Conservation (phyloP, 2,797 vertebrate species). For the Cryptoblepharus egeriae region DNA sequence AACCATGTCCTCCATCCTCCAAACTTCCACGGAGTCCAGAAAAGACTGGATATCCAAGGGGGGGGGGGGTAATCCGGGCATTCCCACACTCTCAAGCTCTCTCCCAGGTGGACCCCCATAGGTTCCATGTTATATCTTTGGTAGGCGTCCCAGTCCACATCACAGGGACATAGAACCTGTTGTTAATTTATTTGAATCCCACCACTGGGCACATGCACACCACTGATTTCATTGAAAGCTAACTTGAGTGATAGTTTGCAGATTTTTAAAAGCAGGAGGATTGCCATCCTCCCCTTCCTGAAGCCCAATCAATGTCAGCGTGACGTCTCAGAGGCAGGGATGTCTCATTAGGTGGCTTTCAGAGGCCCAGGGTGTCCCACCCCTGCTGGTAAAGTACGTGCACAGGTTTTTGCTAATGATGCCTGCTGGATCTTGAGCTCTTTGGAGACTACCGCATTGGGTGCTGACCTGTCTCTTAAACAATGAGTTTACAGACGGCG, state of each 20-base stretch:
- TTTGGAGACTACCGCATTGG: neutral
- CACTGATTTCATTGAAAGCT: too few species aligned
- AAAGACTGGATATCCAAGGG: too few species aligned
- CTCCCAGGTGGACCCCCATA: too few species aligned
- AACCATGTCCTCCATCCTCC: too few species aligned
- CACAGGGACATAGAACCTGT: too few species aligned
- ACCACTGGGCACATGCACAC: too few species aligned
- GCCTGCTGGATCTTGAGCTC: neutral
- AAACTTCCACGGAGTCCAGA: too few species aligned
- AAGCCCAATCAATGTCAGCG: neutral
- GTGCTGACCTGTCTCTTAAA: neutral
- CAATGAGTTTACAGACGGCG: neutral
- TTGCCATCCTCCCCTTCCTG: neutral
- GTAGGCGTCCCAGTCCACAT: too few species aligned
- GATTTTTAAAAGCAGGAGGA: neutral
- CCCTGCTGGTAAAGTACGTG: neutral
- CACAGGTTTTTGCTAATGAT: slow-evolving; percentile 4
- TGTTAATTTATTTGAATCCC: too few species aligned
- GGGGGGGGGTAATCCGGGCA: too few species aligned
- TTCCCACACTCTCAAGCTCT: too few species aligned
- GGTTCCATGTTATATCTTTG: too few species aligned
- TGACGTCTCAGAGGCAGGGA: neutral
- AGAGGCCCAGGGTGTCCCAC: neutral
- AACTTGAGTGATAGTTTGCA: neutral
- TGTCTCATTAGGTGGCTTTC: slow-evolving; percentile 27